These are phyloP conservation scores for Platycercus adscitus DNA, from an alignment of 2,113 vertebrate species.

Conservation along the genomic window DNA sequence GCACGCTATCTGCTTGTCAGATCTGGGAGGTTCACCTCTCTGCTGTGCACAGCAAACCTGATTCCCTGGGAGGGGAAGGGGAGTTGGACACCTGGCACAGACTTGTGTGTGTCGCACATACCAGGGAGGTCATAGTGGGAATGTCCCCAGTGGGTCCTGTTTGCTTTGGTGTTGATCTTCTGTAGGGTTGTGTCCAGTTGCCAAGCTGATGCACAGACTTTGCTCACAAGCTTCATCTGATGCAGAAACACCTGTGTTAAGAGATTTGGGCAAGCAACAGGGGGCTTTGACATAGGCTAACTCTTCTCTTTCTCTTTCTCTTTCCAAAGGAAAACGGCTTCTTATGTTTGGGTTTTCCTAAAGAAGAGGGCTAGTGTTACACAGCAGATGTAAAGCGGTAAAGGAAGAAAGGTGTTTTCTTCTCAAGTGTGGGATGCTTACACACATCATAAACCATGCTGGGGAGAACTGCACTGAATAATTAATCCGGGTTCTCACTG, in stretches of 20 bases:
- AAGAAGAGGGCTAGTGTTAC: neutral
- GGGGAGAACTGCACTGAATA: neutral
- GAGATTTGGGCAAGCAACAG: neutral
- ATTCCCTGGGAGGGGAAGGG: neutral
- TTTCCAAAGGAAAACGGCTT: neutral
- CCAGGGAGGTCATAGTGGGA: neutral
- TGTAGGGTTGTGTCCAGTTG: neutral
- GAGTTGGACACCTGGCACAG: neutral
- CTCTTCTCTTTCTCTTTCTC: neutral
- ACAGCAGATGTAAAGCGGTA: neutral
- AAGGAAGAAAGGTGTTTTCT: neutral
- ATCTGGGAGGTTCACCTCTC: neutral
- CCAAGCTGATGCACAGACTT: neutral
- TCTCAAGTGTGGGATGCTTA: neutral
- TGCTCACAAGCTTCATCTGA: neutral
- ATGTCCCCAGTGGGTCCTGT: neutral
- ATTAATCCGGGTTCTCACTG: neutral
- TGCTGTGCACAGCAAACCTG: neutral
- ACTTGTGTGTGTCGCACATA: fast-evolving
- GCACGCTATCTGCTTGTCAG: fast-evolving
- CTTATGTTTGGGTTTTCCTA: neutral
- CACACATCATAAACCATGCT: neutral
- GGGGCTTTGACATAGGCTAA: neutral
- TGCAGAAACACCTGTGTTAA: neutral
- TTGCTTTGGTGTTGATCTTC: neutral